Evolutionary conservation across 2,888 invertebrate species (phyloP), one percentile per base, ranked within the genome.

Genomic region (Tetheella fluctuosa): DNA sequence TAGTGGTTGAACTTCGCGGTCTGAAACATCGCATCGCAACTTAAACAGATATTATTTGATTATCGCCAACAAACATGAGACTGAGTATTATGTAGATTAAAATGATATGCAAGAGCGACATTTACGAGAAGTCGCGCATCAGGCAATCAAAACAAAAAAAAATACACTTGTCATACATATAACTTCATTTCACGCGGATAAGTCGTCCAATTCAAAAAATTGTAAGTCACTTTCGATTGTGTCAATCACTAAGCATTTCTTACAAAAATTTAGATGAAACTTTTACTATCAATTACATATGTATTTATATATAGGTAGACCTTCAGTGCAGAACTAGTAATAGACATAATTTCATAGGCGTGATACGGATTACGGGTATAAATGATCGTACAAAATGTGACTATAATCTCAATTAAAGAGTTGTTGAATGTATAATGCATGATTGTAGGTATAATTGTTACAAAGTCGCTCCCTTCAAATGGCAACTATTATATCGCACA

Each of bases 1-100:
- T 95, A 59, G 95, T 95, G 5, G 88, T 94, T 53, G 95, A 96
- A 84, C 92, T 96, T 59, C 93, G 94, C 69, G 94, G 95, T 59
- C 89, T 96, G 59, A 95, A 95, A 84, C 95, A 95, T 80, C 91
- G 90, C 77, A 93, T 93, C 68, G 84, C 92, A 57, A 94, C 95
- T 80, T 95, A 95, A 94, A 83, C 75, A 70, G 69, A 80, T 70
- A 73, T 54, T 76, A 73, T 73, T 81, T 71, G 84, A 83, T 73
- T 74, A 85, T 81, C 86, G 90, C 91, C 89, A 91, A 91, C 86
- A 83, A 86, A 83, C 79, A 91, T 91, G 92, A 93, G 92, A 93
- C 92, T 93, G 92, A 93, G 82, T 90, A 91, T 84, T 88, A 88
- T 83, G 84, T 92, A 91, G 88, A 87, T 69, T 86, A 81, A 83